A percentile compares a stretch with the other conserved stretches of the same genome.
Conservation (phyloP, 2,888 invertebrate genomes). For the Xanthorhoe designata region DNA sequence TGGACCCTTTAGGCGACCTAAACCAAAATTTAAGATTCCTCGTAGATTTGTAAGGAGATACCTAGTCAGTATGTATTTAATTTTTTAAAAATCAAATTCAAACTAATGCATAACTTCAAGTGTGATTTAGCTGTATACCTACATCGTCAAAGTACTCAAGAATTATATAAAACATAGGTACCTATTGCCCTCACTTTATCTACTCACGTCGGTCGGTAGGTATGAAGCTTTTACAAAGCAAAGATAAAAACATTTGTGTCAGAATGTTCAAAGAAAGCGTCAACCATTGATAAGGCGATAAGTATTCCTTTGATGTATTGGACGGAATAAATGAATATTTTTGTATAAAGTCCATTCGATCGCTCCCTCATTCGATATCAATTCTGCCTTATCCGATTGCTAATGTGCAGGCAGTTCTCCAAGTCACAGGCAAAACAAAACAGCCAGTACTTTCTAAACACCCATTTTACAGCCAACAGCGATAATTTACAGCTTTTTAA, state of each 20-base stretch:
- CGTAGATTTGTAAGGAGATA: no score
- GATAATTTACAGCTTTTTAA: no score
- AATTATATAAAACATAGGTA: no score
- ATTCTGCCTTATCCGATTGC: conserved; percentile 45
- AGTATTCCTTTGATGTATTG: conserved; percentile 43
- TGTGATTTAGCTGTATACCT: no score
- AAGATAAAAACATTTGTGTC: conserved; percentile 15
- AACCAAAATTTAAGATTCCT: no score
- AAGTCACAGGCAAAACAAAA: conserved; percentile 27
- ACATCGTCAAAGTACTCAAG: no score
- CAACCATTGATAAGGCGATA: conserved; percentile 15
- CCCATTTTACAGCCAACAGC: not conserved
- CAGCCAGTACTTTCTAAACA: not conserved
- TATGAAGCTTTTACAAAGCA: not conserved
- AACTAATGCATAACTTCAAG: no score
- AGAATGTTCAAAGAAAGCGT: conserved; percentile 24
- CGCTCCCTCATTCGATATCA: conserved; percentile 44
- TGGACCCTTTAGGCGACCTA: no score
- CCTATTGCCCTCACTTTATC: not conserved
- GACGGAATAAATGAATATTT: conserved; percentile 55
- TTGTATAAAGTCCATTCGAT: conserved; percentile 47
- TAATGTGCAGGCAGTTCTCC: conserved; percentile 48
- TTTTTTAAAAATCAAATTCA: no score
- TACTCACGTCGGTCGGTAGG: not conserved
- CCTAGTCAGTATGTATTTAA: no score